phyloP scores from a whole-genome alignment of 2,113 vertebrate species.

The Emydura subglobosa region DNA sequence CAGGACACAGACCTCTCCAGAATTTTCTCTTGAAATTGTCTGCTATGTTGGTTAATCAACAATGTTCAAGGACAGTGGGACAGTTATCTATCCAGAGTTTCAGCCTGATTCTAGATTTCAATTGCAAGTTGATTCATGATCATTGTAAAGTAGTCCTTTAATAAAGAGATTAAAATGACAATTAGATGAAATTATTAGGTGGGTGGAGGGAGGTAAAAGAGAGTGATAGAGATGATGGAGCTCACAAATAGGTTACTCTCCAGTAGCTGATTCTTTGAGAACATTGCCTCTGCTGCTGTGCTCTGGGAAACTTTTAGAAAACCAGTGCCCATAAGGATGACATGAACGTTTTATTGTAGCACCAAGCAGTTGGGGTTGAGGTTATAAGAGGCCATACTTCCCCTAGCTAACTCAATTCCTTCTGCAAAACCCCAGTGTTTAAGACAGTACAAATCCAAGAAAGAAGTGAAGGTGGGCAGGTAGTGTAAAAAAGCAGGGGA shows the following conservation, averaged over 20 bases:
- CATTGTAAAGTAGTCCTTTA: neutral
- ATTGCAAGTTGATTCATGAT: neutral
- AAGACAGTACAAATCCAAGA: neutral
- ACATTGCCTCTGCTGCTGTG: neutral
- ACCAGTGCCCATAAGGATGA: neutral
- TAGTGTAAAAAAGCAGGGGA: neutral
- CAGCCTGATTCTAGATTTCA: neutral
- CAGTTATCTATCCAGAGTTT: neutral
- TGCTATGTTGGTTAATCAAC: neutral
- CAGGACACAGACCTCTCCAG: neutral
- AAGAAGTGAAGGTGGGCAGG: neutral
- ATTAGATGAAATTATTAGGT: neutral
- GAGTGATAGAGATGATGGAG: neutral
- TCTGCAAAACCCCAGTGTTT: conserved; percentile 9
- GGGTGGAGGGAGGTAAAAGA: neutral
- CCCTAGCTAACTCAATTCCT: neutral
- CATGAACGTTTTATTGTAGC: neutral
- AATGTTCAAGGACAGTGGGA: neutral
- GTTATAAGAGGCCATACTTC: neutral
- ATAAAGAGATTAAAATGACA: neutral
- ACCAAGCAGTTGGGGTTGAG: neutral
- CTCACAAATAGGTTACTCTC: neutral
- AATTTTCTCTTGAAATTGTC: neutral
- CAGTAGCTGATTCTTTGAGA: neutral
- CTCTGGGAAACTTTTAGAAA: neutral